Percentiles rank a stretch among this genome's conserved stretches.
Conservation (phyloP, 2,888 invertebrate genomes). For the Cerastoderma edule region DNA sequence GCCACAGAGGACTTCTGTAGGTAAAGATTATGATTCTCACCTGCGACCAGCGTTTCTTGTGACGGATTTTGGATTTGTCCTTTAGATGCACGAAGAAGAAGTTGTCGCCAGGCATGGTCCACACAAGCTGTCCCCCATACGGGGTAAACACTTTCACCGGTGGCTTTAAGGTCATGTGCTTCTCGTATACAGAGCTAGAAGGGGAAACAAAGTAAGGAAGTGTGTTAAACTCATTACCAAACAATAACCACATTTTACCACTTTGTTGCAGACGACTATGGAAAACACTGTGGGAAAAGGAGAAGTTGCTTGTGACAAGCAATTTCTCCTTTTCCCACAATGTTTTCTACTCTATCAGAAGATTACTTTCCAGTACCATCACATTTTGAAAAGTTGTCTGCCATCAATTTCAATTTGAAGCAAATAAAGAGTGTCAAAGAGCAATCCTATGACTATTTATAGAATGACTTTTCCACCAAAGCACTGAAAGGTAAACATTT, state of each 20-base stretch:
- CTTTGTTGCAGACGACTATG: not conserved
- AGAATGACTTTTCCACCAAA: too few relatives aligned
- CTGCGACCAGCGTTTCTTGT: constrained; percentile 99
- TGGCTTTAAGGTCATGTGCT: constrained; percentile 93
- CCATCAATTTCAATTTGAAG: too few relatives aligned
- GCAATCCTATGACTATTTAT: too few relatives aligned
- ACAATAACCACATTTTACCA: too few relatives aligned
- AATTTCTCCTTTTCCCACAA: constrained; percentile 2
- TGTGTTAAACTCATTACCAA: too few relatives aligned
- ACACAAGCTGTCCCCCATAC: constrained; percentile 96
- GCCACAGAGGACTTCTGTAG: too few relatives aligned
- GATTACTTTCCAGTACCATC: too few relatives aligned
- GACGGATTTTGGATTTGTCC: constrained; percentile 98
- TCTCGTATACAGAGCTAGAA: constrained; percentile 90
- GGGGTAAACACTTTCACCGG: constrained; percentile 97
- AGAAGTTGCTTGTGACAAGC: not conserved
- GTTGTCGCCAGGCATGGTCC: constrained; percentile 98
- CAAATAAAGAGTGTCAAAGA: too few relatives aligned
- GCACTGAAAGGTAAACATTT: too few relatives aligned
- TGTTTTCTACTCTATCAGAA: not conserved
- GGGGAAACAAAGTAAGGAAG: not conserved
- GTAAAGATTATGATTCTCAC: constrained; percentile 83
- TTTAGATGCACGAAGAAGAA: constrained; percentile 98
- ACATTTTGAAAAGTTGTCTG: too few relatives aligned
- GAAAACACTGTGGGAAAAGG: not conserved